These are phyloP conservation scores for Maconellicoccus hirsutus DNA, from an alignment of 1,140 invertebrate genomes.

Conservation along the genomic window DNA sequence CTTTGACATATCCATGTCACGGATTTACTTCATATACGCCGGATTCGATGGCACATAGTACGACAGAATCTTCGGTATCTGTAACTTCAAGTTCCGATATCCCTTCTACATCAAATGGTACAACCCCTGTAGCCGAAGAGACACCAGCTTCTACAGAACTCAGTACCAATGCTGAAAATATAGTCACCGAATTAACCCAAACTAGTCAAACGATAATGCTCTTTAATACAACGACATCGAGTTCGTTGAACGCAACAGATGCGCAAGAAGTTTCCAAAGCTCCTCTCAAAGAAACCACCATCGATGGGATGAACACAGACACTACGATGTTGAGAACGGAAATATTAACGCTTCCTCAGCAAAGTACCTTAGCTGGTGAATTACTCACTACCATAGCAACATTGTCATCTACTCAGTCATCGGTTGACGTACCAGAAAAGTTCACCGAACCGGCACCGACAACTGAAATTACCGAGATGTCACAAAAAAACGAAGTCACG, in stretches of 20 bases:
- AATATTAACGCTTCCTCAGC: not conserved
- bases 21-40: constrained; percentile 16
- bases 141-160: not conserved
- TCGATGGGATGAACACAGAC: not conserved
- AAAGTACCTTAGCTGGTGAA: not conserved
- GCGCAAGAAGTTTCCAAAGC: too few relatives aligned
- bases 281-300: too few relatives aligned
- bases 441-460: not conserved
- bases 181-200: constrained; percentile 21
- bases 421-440: not conserved
- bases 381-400: not conserved
- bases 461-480: not conserved
- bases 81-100: not conserved
- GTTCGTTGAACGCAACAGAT: not conserved
- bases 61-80: constrained; percentile 24
- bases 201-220: constrained; percentile 24
- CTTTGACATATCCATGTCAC: constrained; percentile 22
- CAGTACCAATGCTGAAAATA: not conserved
- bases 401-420: not conserved
- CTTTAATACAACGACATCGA: not conserved
- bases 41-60: constrained; percentile 21
- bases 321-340: not conserved
- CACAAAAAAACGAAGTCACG: not conserved
- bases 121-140: constrained; percentile 26
- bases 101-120: constrained; percentile 25